Base-by-base conservation (phyloP, 2,797 vertebrate genomes). In the Takifugu rubripes region DNA sequence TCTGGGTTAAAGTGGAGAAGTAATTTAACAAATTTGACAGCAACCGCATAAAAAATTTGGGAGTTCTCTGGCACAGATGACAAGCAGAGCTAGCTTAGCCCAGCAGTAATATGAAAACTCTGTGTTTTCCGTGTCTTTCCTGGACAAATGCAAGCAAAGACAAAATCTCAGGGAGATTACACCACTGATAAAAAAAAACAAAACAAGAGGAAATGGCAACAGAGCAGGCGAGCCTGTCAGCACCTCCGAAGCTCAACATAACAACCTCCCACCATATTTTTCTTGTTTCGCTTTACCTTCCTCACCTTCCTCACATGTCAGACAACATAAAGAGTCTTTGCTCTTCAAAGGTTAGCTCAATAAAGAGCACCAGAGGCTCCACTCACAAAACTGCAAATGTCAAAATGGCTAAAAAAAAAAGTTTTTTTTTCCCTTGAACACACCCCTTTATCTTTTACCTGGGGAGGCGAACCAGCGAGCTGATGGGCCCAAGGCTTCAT, bases 291-390 rank as follows among this genome's bases (percentile, higher is more conserved):
- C 36, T 51, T 59, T 66, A 46, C 61, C 68, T 55, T 49, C 59
- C 59, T 33, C 51, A 27, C 69, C 61, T 56, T 56, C 49, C 49
- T 66, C 61, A n/a, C 63, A 67, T 79, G 75, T 81, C 83, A 81
- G 70, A 72, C 74, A 72, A 71, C 75, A 68, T 72, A 61, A 77
- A 76, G 66, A 66, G 29, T 64, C 54, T 57, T 56, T 59, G 56
- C 68, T 75, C 65, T 64, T 76, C 80, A 85, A 88, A 86, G 84
- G 82, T 85, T 84, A 77, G 61, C 50, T 62, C 69, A 70, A 85
- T 85, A 76, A 84, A 63, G 75, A 80, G 66, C 72, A 17, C 70
- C 14, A 36, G 16, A 56, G 3, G 63, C 72, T 68, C 62, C 10
- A 59, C 75, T 66, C 77, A 64, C 68, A 63, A 70, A 72, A 67